Conservation (phyloP, 2,797 vertebrate genomes). For the Clarias platycephalus region DNA sequence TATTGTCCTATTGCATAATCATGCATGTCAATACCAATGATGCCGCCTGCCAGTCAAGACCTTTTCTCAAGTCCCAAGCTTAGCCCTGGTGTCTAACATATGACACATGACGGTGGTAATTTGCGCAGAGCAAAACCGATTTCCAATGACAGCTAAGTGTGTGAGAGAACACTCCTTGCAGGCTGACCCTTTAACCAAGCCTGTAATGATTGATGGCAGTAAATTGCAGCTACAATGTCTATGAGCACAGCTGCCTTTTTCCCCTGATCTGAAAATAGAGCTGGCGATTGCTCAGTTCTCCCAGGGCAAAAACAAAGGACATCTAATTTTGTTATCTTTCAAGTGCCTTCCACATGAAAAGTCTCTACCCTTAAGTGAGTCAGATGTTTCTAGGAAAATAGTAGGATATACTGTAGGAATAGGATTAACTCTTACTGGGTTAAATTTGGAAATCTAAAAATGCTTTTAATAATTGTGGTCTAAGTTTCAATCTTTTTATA, state of each 20-base stretch:
- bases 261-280: conserved; percentile 48
- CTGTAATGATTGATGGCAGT: conserved; percentile 48
- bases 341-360: conserved; percentile 18
- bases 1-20: neutral
- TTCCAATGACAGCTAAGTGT: conserved; percentile 39
- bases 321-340: conserved; percentile 30
- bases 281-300: conserved; percentile 28
- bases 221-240: conserved; percentile 45
- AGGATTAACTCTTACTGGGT: conserved; percentile 2
- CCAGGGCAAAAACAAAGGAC: conserved; percentile 27
- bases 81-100: conserved; percentile 21
- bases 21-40: neutral
- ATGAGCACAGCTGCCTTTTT: conserved; percentile 29
- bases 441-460: neutral
- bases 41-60: neutral
- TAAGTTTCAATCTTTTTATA: neutral
- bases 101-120: conserved; percentile 44
- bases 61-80: conserved; percentile 2
- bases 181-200: conserved; percentile 38
- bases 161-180: conserved; percentile 19
- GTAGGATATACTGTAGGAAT: neutral
- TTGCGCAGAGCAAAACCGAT: conserved; percentile 37
- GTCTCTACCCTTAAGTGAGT: neutral
- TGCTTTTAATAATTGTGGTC: neutral
- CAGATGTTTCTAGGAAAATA: conserved; percentile 17